These are phyloP conservation scores for Oceanites oceanicus DNA, from an alignment of 2,113 vertebrate genomes.

Conservation along the genomic window DNA sequence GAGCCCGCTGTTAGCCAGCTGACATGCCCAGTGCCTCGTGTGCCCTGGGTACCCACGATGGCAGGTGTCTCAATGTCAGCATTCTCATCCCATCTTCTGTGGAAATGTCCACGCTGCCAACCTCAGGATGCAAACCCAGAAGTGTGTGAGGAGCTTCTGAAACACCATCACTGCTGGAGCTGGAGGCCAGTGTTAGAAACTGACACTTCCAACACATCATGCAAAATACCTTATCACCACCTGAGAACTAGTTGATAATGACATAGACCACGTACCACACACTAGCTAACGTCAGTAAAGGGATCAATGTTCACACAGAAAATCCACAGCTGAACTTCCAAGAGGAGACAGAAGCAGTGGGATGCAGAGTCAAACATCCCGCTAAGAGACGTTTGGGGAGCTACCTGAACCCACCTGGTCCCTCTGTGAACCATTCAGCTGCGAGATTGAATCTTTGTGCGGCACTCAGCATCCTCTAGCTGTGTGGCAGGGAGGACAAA, in stretches of 20 bases:
- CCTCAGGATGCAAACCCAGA: background rate
- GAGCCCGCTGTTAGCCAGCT: background rate
- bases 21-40: background rate
- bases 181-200: background rate
- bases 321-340: background rate
- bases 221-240: background rate
- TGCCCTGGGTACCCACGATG: rapidly evolving
- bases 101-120: background rate
- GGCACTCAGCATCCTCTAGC: background rate
- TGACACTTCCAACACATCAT: background rate
- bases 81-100: background rate
- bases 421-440: background rate
- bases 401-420: no score
- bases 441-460: rapidly evolving
- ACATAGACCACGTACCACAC: background rate
- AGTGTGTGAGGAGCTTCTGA: background rate
- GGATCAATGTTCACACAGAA: background rate
- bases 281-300: background rate
- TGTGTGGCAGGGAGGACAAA: background rate
- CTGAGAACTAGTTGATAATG: background rate
- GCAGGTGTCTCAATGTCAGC: background rate
- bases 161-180: background rate
- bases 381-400: background rate
- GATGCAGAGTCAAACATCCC: background rate
- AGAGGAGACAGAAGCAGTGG: background rate